Base-by-base conservation (phyloP, 2,888 invertebrate species). In the Abrostola tripartita region DNA sequence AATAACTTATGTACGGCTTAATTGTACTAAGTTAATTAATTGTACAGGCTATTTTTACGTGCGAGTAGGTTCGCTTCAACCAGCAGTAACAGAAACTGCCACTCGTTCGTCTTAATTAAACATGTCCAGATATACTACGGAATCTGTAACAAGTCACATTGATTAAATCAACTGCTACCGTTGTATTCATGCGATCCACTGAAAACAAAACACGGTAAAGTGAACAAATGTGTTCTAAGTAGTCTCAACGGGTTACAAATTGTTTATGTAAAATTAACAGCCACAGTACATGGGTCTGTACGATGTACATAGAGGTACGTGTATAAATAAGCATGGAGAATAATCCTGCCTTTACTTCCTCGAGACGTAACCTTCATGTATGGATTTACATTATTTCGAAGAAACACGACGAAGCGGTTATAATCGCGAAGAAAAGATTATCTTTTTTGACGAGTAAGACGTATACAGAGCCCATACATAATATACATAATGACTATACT, bases 181-280 rank as follows among this genome's bases (percentile, higher is more conserved):
- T n/a, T n/a, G n/a, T 62, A 67, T 66, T 67, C 60, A 54, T 49
- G 12, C 68, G 61, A 54, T 49, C n/a, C 68, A 60, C 52, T 50
- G 50, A 66, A 74, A 76, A 71, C 63, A 59, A 67, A 68, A 67
- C 57, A 51, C 44, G 54, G 65, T 76, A 76, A 82, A 85, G 81
- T 85, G 62, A 81, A 84, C 79, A 81, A 84, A 87, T 85, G 79
- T 82, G 77, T 81, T 76, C 61, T 76, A 83, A 73, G 55, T 64
- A 68, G 54, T 66, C 69, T 71, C 63, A 65, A 61, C 74, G 35
- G 47, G 58, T 82, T 82, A 85, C 78, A 81, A 86, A 89, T 85
- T 78, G 74, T 80, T 74, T 79, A 80, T 82, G 79, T 76, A 80
- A 81, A 84, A 84, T 82, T 82, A 74, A 65, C 71, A 64, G 62